A percentile compares a stretch with the other conserved stretches of the same genome.
These are phyloP conservation scores for Muraenolepis orangiensis DNA, from an alignment of 2,797 vertebrate species.

Conservation along the genomic window DNA sequence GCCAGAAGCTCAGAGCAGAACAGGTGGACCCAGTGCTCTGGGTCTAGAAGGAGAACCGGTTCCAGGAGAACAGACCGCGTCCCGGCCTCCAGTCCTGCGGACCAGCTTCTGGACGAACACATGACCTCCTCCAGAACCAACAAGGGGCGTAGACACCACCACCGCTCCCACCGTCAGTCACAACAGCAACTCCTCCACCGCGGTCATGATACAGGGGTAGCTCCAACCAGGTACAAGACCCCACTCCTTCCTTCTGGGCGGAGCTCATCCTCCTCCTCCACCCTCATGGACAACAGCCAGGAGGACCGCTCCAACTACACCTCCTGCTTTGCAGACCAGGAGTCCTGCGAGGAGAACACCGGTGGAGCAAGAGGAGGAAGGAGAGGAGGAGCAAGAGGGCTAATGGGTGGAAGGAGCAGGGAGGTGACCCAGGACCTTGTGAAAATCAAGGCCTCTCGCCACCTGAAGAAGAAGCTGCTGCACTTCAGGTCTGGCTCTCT, in stretches of 20 bases:
- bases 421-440: conserved; percentile 77
- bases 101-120: conserved; percentile 50
- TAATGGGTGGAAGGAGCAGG: conserved; percentile 10
- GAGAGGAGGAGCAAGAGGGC: conserved; percentile 52
- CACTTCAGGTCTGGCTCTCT: conserved; percentile 89
- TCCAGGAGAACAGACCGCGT: conserved; percentile 70
- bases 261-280: conserved; percentile 85
- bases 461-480: conserved; percentile 95
- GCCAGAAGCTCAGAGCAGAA: conserved; percentile 25
- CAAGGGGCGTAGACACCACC: conserved; percentile 31
- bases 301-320: conserved; percentile 91
- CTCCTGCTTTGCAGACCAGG: conserved; percentile 91
- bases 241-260: conserved; percentile 71
- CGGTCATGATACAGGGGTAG: conserved; percentile 75
- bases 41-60: conserved; percentile 24
- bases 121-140: conserved; percentile 11
- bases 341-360: conserved; percentile 84
- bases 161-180: conserved; percentile 18
- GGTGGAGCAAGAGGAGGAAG: conserved; percentile 45
- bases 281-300: conserved; percentile 89
- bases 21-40: not conserved
- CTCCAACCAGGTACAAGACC: conserved; percentile 85
- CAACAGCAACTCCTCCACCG: conserved; percentile 62
- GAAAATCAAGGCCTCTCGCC: conserved; percentile 94
- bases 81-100: conserved; percentile 64